Base-by-base conservation (phyloP, 2,888 invertebrate species). In the Sclerodermus sp. region DNA sequence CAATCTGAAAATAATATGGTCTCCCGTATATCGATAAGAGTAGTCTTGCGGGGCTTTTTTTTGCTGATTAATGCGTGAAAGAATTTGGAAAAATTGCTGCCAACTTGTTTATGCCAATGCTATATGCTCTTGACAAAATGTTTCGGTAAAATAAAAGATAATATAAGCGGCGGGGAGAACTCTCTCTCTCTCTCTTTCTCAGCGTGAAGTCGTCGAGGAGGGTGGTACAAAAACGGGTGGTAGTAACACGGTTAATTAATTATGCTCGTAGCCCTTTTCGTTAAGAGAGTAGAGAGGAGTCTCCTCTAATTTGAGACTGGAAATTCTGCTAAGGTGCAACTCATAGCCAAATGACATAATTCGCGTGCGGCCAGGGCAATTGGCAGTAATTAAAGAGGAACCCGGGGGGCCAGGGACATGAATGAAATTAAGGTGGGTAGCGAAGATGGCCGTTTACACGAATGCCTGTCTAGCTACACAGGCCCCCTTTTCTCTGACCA, bases 311-410 rank as follows among this genome's bases (percentile, higher is more conserved):
- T 60, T 60, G 55, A 66, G 57, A 57, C 60, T 60, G 63, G 65
- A 65, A 64, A 62, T 64, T 64, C 62, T 54, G 52, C 60, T 57
- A 55, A 60, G 61, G 55, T 58, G 60, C 64, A 60, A 66, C 64
- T 53, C 54, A 66, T 60, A 62, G 59, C 64, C 57, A 74, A 74
- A 73, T 71, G 68, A 71, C 71, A 71, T 73, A 73, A 75, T 74
- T 76, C 71, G 70, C 68, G 70, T 68, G 68, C 72, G 63, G 65
- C 66, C 66, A 64, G 65, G 67, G 67, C 66, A 76, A 76, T 76
- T 76, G 74, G 64, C 73, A 66, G 74, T 74, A 76, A 76, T 76
- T 76, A 73, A 76, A 73, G 71, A 62, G 67, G 66, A 61, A 57
- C 37, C 39, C 32, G 51, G 38, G 43, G 64, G 51, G 49, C 51